A percentile compares a stretch with the other conserved stretches of the same genome.
Conservation (phyloP, 1,140 invertebrate genomes). For the Plutomurus gul region DNA sequence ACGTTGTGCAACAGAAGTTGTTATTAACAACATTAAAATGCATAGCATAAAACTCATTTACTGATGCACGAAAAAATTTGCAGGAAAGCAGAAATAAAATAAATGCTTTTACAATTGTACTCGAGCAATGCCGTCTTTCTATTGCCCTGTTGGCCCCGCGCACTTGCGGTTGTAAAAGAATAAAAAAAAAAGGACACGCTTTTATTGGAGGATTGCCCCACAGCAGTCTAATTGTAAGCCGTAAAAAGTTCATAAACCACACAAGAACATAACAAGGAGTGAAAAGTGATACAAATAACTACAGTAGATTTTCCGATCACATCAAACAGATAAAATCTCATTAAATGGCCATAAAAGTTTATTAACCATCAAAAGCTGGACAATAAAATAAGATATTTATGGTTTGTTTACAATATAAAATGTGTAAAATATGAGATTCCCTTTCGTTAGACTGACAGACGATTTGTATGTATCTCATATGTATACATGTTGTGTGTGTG, state of each 20-base stretch:
- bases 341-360: conserved; percentile 22
- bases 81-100: too few relatives aligned
- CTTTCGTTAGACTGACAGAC: not conserved
- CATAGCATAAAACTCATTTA: too few relatives aligned
- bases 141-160: too few relatives aligned
- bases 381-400: conserved; percentile 27
- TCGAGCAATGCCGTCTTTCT: too few relatives aligned
- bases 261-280: not conserved
- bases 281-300: conserved; percentile 4
- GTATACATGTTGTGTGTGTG: not conserved
- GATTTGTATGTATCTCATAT: not conserved
- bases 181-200: too few relatives aligned
- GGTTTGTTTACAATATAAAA: conserved; percentile 25
- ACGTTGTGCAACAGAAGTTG: too few relatives aligned
- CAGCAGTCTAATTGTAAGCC: too few relatives aligned
- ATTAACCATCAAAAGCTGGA: conserved; percentile 10
- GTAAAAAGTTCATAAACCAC: not conserved
- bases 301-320: not conserved
- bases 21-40: too few relatives aligned
- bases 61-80: too few relatives aligned
- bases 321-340: conserved; percentile 12
- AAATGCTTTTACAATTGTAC: too few relatives aligned
- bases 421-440: conserved; percentile 22
- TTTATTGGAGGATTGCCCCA: too few relatives aligned
- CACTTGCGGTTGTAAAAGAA: too few relatives aligned